These are phyloP conservation scores for Alitta virens DNA, from an alignment of 2,888 invertebrate genomes.

Conservation along the genomic window DNA sequence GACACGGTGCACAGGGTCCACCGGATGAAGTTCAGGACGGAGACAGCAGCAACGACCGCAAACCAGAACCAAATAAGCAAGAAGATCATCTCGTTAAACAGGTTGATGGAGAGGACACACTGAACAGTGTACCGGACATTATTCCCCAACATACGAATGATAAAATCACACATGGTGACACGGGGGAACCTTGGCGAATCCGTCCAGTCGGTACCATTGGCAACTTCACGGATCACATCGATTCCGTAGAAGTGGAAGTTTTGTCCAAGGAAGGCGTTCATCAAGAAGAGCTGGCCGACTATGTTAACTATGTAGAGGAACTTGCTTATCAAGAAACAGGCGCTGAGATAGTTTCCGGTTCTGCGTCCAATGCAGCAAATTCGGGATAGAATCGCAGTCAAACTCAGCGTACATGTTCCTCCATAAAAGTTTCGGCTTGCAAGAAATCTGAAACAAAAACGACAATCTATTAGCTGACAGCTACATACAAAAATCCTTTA, in stretches of 20 bases:
- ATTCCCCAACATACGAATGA: slow-evolving; percentile 47
- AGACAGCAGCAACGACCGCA: slow-evolving; percentile 56
- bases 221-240: slow-evolving; percentile 58
- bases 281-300: slow-evolving; percentile 57
- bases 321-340: slow-evolving; percentile 57
- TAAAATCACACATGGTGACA: slow-evolving; percentile 57
- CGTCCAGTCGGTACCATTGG: slow-evolving; percentile 53
- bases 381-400: slow-evolving; percentile 5
- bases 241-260: slow-evolving; percentile 56
- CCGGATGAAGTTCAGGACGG: slow-evolving; percentile 55
- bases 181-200: slow-evolving; percentile 54
- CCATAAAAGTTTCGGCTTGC: neutral
- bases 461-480: no score
- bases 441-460: slow-evolving; percentile 4
- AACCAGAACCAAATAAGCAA: slow-evolving; percentile 61
- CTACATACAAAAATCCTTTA: no score
- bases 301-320: slow-evolving; percentile 56
- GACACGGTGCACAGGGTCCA: slow-evolving; percentile 48
- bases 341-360: slow-evolving; percentile 58
- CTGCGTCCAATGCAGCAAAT: slow-evolving; percentile 36
- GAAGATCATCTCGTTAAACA: slow-evolving; percentile 51
- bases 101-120: slow-evolving; percentile 53
- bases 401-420: slow-evolving; percentile 9
- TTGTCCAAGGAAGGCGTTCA: slow-evolving; percentile 58
- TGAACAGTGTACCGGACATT: slow-evolving; percentile 58